Conservation (phyloP, 2,797 vertebrate species). For the Poecilia velifera region DNA sequence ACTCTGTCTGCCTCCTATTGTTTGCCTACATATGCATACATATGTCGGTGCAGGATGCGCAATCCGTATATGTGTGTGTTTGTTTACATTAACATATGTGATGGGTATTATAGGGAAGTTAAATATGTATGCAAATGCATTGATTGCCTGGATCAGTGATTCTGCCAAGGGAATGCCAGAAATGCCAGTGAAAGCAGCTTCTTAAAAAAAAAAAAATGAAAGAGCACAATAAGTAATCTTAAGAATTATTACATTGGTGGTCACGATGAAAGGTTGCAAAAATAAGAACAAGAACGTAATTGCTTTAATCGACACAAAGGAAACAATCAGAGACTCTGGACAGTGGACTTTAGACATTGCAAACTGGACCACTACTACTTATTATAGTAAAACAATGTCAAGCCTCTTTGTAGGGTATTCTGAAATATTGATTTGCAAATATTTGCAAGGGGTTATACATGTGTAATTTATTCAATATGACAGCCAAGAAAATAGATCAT, state of each 20-base stretch:
- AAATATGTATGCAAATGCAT: conserved; percentile 71
- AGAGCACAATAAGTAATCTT: background rate
- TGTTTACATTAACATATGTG: conserved; percentile 38
- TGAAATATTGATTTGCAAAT: conserved; percentile 21
- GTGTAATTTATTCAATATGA: conserved; percentile 54
- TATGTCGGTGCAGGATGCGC: conserved; percentile 45
- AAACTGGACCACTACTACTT: background rate
- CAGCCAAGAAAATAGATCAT: conserved; percentile 67
- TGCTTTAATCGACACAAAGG: background rate
- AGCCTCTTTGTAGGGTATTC: conserved; percentile 2
- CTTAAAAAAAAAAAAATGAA: conserved; percentile 2
- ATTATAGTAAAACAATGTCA: conserved; percentile 2
- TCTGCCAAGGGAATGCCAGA: conserved; percentile 40
- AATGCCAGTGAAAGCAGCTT: conserved; percentile 30
- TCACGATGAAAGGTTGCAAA: background rate
- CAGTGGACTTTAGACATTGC: background rate
- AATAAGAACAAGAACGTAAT: background rate
- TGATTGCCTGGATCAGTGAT: conserved; percentile 53
- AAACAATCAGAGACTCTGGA: background rate
- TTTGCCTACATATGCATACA: conserved; percentile 42
- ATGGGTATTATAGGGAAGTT: conserved; percentile 26
- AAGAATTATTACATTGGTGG: background rate
- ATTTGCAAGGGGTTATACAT: conserved; percentile 36
- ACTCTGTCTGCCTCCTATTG: conserved; percentile 53
- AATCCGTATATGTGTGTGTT: conserved; percentile 53